Percentiles rank a stretch among this genome's conserved stretches.
These are phyloP conservation scores for Corythaixoides concolor DNA, from an alignment of 2,113 vertebrate genomes.

Conservation along the genomic window DNA sequence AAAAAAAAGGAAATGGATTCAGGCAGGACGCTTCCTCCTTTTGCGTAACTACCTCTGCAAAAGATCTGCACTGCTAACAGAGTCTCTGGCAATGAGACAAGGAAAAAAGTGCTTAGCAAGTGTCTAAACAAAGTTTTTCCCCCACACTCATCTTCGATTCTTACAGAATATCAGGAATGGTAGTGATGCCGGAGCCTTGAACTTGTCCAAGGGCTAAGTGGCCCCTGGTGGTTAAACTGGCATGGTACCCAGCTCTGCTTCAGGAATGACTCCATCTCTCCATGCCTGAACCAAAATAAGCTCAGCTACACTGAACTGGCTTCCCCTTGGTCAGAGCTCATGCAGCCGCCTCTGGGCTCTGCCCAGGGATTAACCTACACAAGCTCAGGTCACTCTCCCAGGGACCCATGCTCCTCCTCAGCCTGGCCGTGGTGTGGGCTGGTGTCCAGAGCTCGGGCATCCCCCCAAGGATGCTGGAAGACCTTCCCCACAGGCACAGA, in stretches of 20 bases:
- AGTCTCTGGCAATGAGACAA: neutral
- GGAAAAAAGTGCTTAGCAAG: neutral
- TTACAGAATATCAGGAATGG: neutral
- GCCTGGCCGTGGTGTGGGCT: accelerated
- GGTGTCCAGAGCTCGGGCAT: neutral
- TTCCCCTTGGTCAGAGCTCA: conserved; percentile 17
- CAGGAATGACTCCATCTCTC: neutral
- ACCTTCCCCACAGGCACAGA: neutral
- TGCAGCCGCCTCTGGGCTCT: neutral
- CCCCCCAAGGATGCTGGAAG: neutral
- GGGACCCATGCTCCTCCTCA: neutral
- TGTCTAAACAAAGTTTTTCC: neutral
- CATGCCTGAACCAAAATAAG: neutral
- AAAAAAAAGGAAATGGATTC: neutral
- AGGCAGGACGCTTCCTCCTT: neutral
- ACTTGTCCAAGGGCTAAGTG: neutral
- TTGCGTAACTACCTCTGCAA: neutral
- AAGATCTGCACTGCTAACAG: neutral
- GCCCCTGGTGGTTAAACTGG: neutral
- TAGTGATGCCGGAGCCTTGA: neutral
- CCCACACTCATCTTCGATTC: neutral
- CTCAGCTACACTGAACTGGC: conserved; percentile 40
- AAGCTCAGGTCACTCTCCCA: neutral
- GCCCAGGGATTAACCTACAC: neutral
- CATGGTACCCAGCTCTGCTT: neutral